Evolutionary conservation across 2,888 invertebrate species (phyloP).

Genomic region (Acleris cristana): DNA sequence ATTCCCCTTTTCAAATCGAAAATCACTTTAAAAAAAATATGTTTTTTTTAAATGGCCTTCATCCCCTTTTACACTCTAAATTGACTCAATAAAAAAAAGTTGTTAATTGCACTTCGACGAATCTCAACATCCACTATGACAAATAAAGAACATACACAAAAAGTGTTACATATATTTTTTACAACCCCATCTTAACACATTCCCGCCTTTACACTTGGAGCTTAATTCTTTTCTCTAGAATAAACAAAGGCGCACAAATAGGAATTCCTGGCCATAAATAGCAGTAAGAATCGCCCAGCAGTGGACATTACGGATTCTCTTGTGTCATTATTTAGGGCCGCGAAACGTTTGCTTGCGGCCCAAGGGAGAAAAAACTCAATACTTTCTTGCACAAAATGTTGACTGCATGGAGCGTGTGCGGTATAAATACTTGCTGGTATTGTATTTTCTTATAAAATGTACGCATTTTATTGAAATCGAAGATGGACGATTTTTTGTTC

Average conservation of each 20-base stretch:
- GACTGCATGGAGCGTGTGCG: not conserved
- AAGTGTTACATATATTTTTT: no score
- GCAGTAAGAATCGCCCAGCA: slow-evolving; percentile 30
- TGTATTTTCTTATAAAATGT: no score
- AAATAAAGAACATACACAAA: no score
- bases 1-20: no score
- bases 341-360: slow-evolving; percentile 16
- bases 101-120: no score
- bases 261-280: slow-evolving; percentile 31
- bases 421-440: not conserved
- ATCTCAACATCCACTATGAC: no score
- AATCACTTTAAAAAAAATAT: no score
- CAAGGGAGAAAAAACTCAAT: slow-evolving; percentile 5
- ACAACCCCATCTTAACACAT: slow-evolving; percentile 28
- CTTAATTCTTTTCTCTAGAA: slow-evolving; percentile 2
- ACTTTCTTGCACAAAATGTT: not conserved
- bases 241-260: slow-evolving; percentile 25
- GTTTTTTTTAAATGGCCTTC: no score
- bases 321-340: slow-evolving; percentile 35
- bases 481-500: no score
- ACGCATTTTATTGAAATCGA: no score
- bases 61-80: no score
- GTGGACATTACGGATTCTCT: slow-evolving; percentile 35
- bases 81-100: no score
- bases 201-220: not conserved